phyloP scores from a whole-genome alignment of 2,888 invertebrate genomes.

The Dorcus hopei region DNA sequence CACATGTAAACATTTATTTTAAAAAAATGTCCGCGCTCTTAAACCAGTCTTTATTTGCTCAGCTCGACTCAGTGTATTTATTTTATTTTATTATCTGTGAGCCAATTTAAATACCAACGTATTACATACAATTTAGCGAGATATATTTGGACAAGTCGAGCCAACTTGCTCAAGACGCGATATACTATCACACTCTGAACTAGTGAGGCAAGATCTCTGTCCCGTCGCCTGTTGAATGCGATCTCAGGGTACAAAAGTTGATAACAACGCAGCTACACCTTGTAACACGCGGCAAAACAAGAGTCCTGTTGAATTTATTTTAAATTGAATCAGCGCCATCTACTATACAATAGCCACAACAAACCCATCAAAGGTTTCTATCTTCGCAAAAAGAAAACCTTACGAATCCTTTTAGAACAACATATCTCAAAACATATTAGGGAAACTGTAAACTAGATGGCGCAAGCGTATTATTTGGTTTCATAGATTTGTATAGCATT shows the following conservation, averaged over 20 bases:
- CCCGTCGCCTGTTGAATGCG: conserved; percentile 20
- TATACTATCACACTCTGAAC: conserved; percentile 20
- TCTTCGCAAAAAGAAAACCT: too few species aligned
- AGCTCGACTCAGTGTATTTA: background rate
- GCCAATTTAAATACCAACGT: conserved; percentile 18
- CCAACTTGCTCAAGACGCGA: conserved; percentile 17
- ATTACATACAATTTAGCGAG: conserved; percentile 18
- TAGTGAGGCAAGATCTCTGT: conserved; percentile 18
- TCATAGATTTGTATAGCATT: too few species aligned
- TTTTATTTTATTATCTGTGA: background rate
- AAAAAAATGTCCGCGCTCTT: too few species aligned
- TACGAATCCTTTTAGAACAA: too few species aligned
- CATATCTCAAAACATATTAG: too few species aligned
- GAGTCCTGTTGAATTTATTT: too few species aligned
- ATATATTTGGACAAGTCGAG: conserved; percentile 12
- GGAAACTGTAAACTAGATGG: too few species aligned
- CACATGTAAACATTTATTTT: conserved; percentile 11
- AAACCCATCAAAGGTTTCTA: too few species aligned
- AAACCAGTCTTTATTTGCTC: background rate
- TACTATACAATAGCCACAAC: too few species aligned
- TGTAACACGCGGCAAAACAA: too few species aligned
- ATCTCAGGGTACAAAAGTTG: conserved; percentile 17
- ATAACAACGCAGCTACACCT: background rate
- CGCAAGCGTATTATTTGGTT: too few species aligned
- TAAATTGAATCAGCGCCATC: too few species aligned